phyloP scores from a whole-genome alignment of 2,113 vertebrate genomes.

The Taxidea taxus region DNA sequence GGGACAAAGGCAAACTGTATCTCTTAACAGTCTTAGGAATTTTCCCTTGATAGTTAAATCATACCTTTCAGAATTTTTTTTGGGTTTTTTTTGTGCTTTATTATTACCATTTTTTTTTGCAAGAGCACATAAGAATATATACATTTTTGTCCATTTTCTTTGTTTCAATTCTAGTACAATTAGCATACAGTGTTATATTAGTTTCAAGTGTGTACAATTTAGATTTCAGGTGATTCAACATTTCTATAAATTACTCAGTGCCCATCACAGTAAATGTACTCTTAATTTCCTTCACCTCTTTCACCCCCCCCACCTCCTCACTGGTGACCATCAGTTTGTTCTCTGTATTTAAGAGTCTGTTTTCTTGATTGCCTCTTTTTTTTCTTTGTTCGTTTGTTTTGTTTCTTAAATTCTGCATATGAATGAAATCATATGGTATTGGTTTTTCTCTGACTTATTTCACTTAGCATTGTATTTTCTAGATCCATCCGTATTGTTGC shows the following conservation, averaged over 20 bases:
- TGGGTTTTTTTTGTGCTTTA: background rate
- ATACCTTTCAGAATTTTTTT: background rate
- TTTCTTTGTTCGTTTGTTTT: background rate
- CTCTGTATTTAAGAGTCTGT: background rate
- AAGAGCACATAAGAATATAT: background rate
- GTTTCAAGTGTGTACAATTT: background rate
- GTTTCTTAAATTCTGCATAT: background rate
- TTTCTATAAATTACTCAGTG: background rate
- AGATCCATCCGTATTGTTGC: background rate
- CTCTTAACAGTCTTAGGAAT: background rate
- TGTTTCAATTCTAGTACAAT: background rate
- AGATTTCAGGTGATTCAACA: background rate
- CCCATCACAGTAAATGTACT: background rate
- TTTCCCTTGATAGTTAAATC: background rate
- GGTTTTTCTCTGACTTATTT: background rate
- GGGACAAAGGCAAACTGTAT: background rate
- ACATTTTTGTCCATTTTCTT: slow-evolving; percentile 6
- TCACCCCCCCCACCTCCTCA: background rate
- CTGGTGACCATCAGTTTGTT: background rate
- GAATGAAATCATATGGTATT: background rate
- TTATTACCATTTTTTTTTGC: background rate
- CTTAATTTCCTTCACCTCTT: background rate
- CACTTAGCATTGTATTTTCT: background rate
- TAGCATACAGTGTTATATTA: background rate
- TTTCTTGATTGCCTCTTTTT: background rate